Base-by-base conservation (phyloP, 2,113 vertebrate species). In the Piaya cayana region DNA sequence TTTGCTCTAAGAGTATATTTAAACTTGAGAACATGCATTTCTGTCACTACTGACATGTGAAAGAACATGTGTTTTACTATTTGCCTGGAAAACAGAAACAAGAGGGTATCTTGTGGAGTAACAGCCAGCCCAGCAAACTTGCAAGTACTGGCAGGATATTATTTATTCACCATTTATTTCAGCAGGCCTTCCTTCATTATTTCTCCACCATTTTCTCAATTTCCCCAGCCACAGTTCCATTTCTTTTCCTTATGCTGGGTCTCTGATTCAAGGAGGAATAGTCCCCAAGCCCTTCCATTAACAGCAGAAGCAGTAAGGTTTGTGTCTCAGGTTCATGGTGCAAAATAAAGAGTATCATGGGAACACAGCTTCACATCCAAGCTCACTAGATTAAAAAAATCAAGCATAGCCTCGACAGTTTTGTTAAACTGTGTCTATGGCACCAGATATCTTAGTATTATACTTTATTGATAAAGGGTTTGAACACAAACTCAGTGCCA, bases 121-220 rank as follows among this genome's bases (percentile, higher is more conserved):
- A 22, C 42, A 68, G 49, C 9, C 88, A 86, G 72, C 55, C 29
- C 59, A 88, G 79, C 26, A 23, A 77, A 55, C 42, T 58, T 82
- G 79, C 45, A 32, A 58, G 56, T 42, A 27, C 52, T 11, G 17
- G 23, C 67, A 93, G 85, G 59, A 90, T 88, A 62, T 87, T 53
- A 83, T 76, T 89, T 93, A 79, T 92, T 90, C 93, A 91, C 86
- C 65, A 52, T 63, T 65, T 70, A 80, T 90, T 78, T 56, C 56
- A 52, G 68, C 75, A 39, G 23, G 20, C 19, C 63, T 47, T 62
- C 49, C 71, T 91, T 82, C 15, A 2, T 36, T 52, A 67, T 72
- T 86, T 70, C 83, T 58, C 80, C 83, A 82, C 64, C 56, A 23
- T 65, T 78, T 93, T 83, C 79, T 74, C 36, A 56, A 1, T 43